Base-by-base conservation (phyloP, 53 echinoderm and acorn worm genomes). In the Hippasteria phrygiana region DNA sequence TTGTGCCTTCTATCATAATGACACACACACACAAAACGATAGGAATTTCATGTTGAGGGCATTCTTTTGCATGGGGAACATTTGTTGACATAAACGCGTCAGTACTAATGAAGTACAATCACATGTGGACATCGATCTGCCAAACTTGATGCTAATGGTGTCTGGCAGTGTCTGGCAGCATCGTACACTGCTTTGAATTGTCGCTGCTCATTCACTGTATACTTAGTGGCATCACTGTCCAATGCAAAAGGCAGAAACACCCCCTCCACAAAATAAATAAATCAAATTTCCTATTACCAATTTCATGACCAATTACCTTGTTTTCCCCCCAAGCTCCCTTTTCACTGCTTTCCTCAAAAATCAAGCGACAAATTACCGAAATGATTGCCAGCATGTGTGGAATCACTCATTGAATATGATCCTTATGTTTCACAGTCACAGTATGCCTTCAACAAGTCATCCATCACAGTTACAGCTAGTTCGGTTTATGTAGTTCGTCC, bases 1-100 rank as follows among this genome's bases (percentile, higher is more conserved):
- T 56, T 81, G 85, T 85, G 85, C 85, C 85, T 85, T 85, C 35
- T 85, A 13, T n/a, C n/a, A n/a, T 29, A 54, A 80, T 5, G 51
- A 51, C 7, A 78, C 34, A 59, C n/a, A 59, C 18, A 72, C 13
- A 18, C 2, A 72, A 37, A 24, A 31, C 53, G 14, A 18, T 73
- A 27, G 26, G 62, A 62, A 34, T 13, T n/a, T n/a, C n/a, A n/a
- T 32, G 41, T 78, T n/a, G 81, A 64, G 81, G 81, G 81, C 33
- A 37, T 56, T 81, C 66, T 66, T 56, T 55, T 10, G 26, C 14
- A 11, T 17, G 27, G 43, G 59, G 59, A 9, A 26, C 4, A 1
- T 56, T 13, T 56, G n/a, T 6, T 54, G 54, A 20, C 1, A 22
- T 59, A 3, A 17, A 24, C 20, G 7, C 26, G 59, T 4, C 16